Base-by-base conservation (phyloP, 2,888 invertebrate genomes). In the Helleia helle region DNA sequence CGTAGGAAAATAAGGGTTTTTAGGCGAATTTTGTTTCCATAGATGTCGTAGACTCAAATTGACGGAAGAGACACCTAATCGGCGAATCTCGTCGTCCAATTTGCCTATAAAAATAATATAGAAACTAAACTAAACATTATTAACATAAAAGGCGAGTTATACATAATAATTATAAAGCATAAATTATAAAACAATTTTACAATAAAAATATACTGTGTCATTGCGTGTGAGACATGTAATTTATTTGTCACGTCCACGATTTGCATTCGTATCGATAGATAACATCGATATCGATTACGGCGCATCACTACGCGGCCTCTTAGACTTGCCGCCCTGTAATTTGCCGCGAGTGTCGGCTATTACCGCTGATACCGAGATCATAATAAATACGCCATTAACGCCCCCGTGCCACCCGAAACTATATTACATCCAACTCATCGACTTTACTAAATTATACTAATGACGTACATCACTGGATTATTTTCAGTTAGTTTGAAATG, bases 331-430 rank as follows among this genome's bases (percentile, higher is more conserved):
- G 85, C 86, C 84, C 84, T 86, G 83, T 86, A 86, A 85, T 86
- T 85, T 86, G 83, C 77, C 80, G 77, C 77, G 75, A 84, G 83
- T 84, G 83, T 79, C 75, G 81, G 81, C 80, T 76, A 84, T 83
- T 84, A 81, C 77, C 62, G 72, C 73, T 77, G 81, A 83, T 83
- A 80, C 80, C 77, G 71, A 74, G 80, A 84, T 83, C 83, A 83
- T 84, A 83, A 84, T 84, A 84, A 83, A 83, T 83, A 83, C 80
- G 70, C 84, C 77, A 83, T 83, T 81, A 83, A 81, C 84, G 81
- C 81, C 83, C 76, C 79, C 72, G 59, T 67, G 74, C 72, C 77
- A 75, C 77, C 76, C 81, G 76, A 81, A 80, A 79, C 71, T 74
- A 68, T 74, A 47, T 44, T 40, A 45, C 48, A 50, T 65, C 58